A percentile compares a stretch with the other conserved stretches of the same genome.
Conservation (phyloP, 2,797 vertebrate genomes). For the Lerista edwardsae region DNA sequence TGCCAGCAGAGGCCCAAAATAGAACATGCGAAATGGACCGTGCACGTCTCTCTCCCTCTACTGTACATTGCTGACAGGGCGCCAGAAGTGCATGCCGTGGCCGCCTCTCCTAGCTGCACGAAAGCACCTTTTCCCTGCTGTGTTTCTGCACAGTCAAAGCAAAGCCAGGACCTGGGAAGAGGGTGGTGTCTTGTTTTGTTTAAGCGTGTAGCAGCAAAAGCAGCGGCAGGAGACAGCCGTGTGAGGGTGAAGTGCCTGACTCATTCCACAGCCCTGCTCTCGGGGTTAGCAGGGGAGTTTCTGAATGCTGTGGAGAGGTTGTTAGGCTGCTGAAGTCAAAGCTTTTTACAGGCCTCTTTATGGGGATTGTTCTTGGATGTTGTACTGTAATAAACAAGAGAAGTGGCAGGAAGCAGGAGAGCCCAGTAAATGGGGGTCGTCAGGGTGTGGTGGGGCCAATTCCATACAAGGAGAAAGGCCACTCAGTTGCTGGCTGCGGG, state of each 20-base stretch:
- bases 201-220: constrained; percentile 49
- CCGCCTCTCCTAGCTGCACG: not conserved
- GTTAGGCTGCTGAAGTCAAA: constrained; percentile 36
- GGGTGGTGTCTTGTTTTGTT: constrained; percentile 39
- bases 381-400: constrained; percentile 6
- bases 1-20: not conserved
- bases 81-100: rapidly evolving
- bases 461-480: constrained; percentile 25
- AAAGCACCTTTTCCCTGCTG: not conserved
- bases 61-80: not conserved
- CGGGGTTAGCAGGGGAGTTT: constrained; percentile 10
- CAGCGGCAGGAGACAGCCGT: not conserved
- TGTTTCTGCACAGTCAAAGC: constrained; percentile 1
- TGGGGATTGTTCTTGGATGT: constrained; percentile 23
- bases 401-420: not conserved
- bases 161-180: constrained; percentile 44
- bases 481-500: not conserved
- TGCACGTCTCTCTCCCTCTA: constrained; percentile 10
- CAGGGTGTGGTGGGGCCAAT: not conserved
- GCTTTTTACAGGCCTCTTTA: constrained; percentile 36
- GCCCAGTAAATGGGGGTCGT: constrained; percentile 1
- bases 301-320: constrained; percentile 34
- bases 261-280: constrained; percentile 35
- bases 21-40: not conserved
- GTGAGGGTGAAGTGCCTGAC: no score